A percentile compares a stretch with the other conserved stretches of the same genome.
phyloP scores from a whole-genome alignment of 1,140 invertebrate genomes.

The Maconellicoccus hirsutus region DNA sequence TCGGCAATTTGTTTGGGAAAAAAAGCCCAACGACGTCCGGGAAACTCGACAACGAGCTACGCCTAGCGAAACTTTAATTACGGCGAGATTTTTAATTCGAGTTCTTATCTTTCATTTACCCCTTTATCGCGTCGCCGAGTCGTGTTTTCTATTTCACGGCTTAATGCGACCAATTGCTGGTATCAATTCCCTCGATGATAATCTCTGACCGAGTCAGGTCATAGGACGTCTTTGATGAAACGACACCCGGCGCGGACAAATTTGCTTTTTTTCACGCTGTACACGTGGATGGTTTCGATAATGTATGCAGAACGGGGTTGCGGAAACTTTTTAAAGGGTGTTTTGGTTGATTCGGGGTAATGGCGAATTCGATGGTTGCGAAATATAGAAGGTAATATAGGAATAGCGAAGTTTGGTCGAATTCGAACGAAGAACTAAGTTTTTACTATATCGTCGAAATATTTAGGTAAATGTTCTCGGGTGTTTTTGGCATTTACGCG shows the following conservation, averaged over 20 bases:
- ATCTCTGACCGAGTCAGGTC: background rate
- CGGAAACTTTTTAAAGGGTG: background rate
- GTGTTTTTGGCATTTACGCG: background rate
- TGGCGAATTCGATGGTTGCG: background rate
- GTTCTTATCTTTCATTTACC: constrained; percentile 9
- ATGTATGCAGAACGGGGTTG: background rate
- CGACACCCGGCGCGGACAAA: background rate
- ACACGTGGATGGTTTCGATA: background rate
- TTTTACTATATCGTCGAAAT: too few relatives aligned
- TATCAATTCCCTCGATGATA: background rate
- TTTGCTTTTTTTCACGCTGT: constrained; percentile 1
- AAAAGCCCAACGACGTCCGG: too few relatives aligned
- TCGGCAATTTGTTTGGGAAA: too few relatives aligned
- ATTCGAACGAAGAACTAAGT: too few relatives aligned
- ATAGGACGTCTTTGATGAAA: too few relatives aligned
- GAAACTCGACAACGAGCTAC: too few relatives aligned
- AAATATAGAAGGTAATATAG: background rate
- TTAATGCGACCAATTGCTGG: background rate
- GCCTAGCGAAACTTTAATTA: background rate
- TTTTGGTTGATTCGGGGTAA: background rate
- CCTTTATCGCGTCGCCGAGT: constrained; percentile 1
- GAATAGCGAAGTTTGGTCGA: background rate
- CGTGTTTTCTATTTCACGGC: background rate
- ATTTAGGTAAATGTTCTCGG: background rate
- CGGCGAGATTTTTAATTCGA: background rate